These are phyloP conservation scores for Natrix natrix DNA, from an alignment of 2,797 vertebrate genomes.

Conservation along the genomic window DNA sequence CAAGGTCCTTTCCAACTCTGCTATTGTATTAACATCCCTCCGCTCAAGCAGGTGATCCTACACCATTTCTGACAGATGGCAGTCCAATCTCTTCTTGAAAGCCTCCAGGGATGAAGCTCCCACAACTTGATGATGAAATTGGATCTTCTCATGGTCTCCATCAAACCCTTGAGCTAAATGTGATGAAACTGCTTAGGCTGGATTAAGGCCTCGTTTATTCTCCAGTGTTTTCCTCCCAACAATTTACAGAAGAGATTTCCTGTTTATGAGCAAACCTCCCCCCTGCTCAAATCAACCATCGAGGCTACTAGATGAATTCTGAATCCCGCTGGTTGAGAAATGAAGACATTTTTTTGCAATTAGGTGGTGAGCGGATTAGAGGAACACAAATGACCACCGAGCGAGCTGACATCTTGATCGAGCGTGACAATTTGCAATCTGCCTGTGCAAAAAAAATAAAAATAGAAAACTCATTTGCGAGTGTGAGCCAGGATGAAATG, in stretches of 20 bases:
- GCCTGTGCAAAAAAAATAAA: neutral
- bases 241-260: neutral
- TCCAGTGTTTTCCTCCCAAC: neutral
- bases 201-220: neutral
- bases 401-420: neutral
- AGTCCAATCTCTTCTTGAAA: too few species aligned
- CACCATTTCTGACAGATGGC: too few species aligned
- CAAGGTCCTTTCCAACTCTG: too few species aligned
- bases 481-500: neutral
- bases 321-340: neutral
- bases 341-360: neutral
- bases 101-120: too few species aligned
- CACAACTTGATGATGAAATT: too few species aligned
- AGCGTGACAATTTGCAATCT: neutral
- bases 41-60: too few species aligned
- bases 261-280: neutral
- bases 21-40: too few species aligned
- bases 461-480: neutral
- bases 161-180: constrained; percentile 2
- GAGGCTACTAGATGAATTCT: neutral
- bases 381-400: neutral
- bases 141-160: neutral
- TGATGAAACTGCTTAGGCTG: neutral
- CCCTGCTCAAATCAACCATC: neutral
- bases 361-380: neutral